Conservation (phyloP, 2,888 invertebrate genomes). For the Leptura quadrifasciata region DNA sequence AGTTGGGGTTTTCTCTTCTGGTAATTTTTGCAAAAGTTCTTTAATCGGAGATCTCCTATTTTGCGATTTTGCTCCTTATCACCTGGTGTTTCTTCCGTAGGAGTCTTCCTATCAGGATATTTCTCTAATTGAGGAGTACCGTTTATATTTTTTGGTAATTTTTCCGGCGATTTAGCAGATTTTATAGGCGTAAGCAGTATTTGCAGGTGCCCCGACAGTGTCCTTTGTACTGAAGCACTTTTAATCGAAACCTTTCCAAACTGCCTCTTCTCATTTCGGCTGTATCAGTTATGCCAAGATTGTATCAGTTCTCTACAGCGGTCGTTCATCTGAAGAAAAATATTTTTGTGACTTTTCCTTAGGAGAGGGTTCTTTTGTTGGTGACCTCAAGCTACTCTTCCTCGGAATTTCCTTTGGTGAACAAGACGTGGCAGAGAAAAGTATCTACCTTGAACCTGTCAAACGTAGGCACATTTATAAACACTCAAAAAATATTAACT, state of each 20-base stretch:
- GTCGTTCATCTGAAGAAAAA: slow-evolving; percentile 69
- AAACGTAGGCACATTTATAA: too few species aligned
- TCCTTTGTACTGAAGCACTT: slow-evolving; percentile 53
- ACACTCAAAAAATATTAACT: too few species aligned
- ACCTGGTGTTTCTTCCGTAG: slow-evolving; percentile 46
- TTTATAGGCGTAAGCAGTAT: slow-evolving; percentile 31
- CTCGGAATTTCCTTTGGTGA: slow-evolving; percentile 64
- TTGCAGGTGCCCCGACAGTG: slow-evolving; percentile 44
- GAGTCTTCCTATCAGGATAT: slow-evolving; percentile 47
- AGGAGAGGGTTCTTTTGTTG: slow-evolving; percentile 60
- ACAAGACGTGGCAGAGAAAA: too few species aligned
- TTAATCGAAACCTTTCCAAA: slow-evolving; percentile 53
- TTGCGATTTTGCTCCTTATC: slow-evolving; percentile 55
- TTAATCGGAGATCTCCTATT: slow-evolving; percentile 52
- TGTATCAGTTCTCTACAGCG: slow-evolving; percentile 82
- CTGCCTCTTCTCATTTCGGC: slow-evolving; percentile 63
- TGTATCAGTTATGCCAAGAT: slow-evolving; percentile 79
- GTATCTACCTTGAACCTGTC: too few species aligned
- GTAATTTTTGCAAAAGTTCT: slow-evolving; percentile 46
- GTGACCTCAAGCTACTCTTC: slow-evolving; percentile 73
- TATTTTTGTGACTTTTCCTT: slow-evolving; percentile 73
- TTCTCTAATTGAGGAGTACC: not conserved
- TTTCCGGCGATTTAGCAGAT: slow-evolving; percentile 38
- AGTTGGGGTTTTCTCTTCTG: slow-evolving; percentile 50
- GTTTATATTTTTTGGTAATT: slow-evolving; percentile 26